phyloP scores from a whole-genome alignment of 2,797 vertebrate genomes.

The Cuculus canorus region DNA sequence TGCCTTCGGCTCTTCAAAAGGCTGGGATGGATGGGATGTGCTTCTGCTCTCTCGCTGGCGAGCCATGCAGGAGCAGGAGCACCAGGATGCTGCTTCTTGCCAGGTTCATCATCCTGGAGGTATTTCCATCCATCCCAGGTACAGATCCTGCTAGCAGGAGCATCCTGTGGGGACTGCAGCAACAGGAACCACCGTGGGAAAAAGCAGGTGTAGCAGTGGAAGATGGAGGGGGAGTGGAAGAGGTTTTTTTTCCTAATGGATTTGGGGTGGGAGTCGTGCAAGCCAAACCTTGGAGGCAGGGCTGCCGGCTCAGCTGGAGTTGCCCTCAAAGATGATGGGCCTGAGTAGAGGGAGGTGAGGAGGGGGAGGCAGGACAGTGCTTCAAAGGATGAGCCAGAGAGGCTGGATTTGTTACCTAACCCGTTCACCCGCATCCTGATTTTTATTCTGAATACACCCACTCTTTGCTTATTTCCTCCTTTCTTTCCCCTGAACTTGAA shows the following conservation, averaged over 20 bases:
- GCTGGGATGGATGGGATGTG: neutral
- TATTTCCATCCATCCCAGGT: neutral
- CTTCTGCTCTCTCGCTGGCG: neutral
- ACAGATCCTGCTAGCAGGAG: neutral
- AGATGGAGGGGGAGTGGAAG: accelerated
- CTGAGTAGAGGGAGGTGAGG: accelerated
- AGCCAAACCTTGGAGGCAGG: neutral
- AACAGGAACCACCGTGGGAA: neutral
- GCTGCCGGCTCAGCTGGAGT: neutral
- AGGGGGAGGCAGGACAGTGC: neutral
- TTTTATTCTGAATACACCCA: neutral
- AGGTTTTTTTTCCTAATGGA: accelerated
- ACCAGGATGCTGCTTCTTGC: neutral
- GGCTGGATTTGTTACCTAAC: neutral
- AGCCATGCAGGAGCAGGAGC: accelerated
- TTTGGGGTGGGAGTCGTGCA: neutral
- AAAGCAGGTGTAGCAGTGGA: accelerated
- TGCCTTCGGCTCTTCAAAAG: neutral
- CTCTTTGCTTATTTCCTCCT: neutral
- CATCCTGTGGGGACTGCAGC: neutral
- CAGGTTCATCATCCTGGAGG: neutral
- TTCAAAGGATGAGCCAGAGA: neutral
- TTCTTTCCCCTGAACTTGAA: neutral
- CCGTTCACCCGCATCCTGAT: accelerated
- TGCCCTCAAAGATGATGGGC: neutral